Conservation (phyloP, 2,888 invertebrate genomes). For the Anorthoa munda region DNA sequence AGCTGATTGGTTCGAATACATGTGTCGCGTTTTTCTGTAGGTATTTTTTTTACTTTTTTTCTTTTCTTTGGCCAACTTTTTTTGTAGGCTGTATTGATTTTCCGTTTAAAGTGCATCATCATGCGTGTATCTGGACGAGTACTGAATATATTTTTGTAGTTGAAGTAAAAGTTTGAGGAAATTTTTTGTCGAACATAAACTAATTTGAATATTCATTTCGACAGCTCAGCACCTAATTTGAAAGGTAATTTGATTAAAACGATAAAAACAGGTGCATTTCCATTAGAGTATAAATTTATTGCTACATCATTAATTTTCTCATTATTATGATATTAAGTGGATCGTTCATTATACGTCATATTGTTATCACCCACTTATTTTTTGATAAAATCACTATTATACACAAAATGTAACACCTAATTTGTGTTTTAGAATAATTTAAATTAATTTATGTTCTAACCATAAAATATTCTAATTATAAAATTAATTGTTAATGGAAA, state of each 20-base stretch:
- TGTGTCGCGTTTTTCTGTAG: slow-evolving; percentile 89
- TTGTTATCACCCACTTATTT: slow-evolving; percentile 62
- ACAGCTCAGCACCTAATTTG: slow-evolving; percentile 62
- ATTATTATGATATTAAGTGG: slow-evolving; percentile 67
- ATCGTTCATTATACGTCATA: slow-evolving; percentile 58
- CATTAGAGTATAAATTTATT: slow-evolving; percentile 64
- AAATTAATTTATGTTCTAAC: slow-evolving; percentile 27
- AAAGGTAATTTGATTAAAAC: slow-evolving; percentile 64
- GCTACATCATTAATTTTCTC: slow-evolving; percentile 62
- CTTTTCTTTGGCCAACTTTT: slow-evolving; percentile 64
- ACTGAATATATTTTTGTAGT: slow-evolving; percentile 8
- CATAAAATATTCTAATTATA: slow-evolving; percentile 6
- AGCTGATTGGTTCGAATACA: slow-evolving; percentile 88
- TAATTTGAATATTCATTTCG: slow-evolving; percentile 44
- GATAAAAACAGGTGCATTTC: slow-evolving; percentile 64
- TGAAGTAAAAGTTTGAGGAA: slow-evolving; percentile 3
- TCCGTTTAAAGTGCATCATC: slow-evolving; percentile 36
- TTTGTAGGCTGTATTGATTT: slow-evolving; percentile 62
- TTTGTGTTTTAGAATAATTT: slow-evolving; percentile 40
- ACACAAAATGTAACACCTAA: slow-evolving; percentile 38
- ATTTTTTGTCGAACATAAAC: slow-evolving; percentile 10
- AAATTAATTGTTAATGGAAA: neutral
- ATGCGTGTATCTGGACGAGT: slow-evolving; percentile 32
- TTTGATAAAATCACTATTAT: slow-evolving; percentile 57
- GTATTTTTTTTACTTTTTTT: slow-evolving; percentile 81